Conservation (phyloP, 2,888 invertebrate species). For the Dolichomitus sp. region DNA sequence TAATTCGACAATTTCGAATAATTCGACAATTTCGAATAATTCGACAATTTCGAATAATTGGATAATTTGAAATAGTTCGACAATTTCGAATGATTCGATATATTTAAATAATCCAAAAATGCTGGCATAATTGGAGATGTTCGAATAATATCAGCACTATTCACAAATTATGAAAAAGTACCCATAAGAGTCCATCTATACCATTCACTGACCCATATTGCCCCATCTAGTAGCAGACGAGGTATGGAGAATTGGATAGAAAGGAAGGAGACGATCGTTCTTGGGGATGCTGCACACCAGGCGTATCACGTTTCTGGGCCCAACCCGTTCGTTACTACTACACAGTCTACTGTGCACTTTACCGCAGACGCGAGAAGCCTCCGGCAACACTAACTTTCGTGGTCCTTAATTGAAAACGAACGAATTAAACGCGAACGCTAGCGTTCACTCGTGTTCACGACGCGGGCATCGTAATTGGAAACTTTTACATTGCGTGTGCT, state of each 20-base stretch:
- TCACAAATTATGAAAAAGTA: no score
- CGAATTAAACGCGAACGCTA: constrained; percentile 60
- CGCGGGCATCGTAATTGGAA: constrained; percentile 76
- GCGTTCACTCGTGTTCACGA: constrained; percentile 37
- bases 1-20: no score
- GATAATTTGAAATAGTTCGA: no score
- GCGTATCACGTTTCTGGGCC: constrained; percentile 48
- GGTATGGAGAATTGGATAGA: constrained; percentile 15
- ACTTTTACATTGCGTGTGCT: constrained; percentile 74
- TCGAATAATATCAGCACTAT: no score
- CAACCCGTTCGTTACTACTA: constrained; percentile 41
- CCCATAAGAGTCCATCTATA: background rate
- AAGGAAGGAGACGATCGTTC: constrained; percentile 16
- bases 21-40: no score
- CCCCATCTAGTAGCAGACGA: background rate
- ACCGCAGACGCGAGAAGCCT: constrained; percentile 45
- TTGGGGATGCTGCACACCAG: constrained; percentile 53
- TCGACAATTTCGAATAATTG: no score
- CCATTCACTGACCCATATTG: background rate
- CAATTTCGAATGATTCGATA: no score
- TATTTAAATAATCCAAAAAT: no score
- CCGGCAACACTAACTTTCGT: constrained; percentile 68
- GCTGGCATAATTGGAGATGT: no score
- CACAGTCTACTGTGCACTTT: constrained; percentile 17
- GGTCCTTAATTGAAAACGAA: constrained; percentile 74